Evolutionary conservation across 2,888 invertebrate species (phyloP).

Genomic region (Epinotia brunnichana): DNA sequence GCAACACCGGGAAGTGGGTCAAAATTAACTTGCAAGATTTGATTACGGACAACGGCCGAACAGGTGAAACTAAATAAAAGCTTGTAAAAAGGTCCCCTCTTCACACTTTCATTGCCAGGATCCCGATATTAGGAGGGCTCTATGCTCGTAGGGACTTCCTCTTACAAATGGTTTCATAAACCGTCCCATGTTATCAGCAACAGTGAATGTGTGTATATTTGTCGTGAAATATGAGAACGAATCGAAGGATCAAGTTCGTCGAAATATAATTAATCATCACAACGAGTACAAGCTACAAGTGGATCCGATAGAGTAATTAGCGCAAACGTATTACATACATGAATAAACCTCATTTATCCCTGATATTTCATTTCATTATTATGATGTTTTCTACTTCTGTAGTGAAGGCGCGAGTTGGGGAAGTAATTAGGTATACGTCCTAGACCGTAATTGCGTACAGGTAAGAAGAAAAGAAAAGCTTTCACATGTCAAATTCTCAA

Average conservation of each 20-base stretch:
- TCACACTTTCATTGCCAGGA: too few species aligned
- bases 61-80: too few species aligned
- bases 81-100: too few species aligned
- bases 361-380: background rate
- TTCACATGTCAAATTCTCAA: background rate
- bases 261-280: conserved; percentile 31
- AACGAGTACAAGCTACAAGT: conserved; percentile 29
- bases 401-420: background rate
- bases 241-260: conserved; percentile 17
- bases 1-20: too few species aligned
- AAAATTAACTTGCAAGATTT: too few species aligned
- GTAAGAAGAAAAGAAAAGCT: background rate
- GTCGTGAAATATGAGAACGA: conserved; percentile 9
- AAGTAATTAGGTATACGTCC: background rate
- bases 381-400: conserved; percentile 5
- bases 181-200: background rate
- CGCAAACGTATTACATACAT: conserved; percentile 25
- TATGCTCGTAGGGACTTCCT: too few species aligned
- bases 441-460: background rate
- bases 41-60: too few species aligned
- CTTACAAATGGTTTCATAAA: too few species aligned
- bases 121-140: too few species aligned
- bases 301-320: conserved; percentile 36
- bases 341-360: background rate
- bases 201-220: conserved; percentile 1